These are phyloP conservation scores for Tachystola acroxantha DNA, from an alignment of 2,888 invertebrate species.

Conservation along the genomic window DNA sequence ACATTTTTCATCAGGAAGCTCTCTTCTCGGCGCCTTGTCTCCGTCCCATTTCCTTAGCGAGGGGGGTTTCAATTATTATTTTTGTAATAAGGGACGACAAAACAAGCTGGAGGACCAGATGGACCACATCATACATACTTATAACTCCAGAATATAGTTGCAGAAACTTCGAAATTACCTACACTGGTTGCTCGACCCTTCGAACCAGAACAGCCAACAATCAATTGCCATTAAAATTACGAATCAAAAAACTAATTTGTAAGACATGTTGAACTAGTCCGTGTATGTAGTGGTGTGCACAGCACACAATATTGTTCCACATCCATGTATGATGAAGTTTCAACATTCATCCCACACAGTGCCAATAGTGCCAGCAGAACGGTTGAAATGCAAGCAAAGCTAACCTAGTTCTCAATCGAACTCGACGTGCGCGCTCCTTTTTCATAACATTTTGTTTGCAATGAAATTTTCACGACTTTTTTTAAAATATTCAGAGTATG, in stretches of 20 bases:
- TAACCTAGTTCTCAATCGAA: slow-evolving; percentile 4
- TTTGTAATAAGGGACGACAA: too few relatives aligned
- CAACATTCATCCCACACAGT: not conserved
- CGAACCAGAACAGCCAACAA: too few relatives aligned
- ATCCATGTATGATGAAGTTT: not conserved
- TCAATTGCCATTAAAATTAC: too few relatives aligned
- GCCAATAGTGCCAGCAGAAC: slow-evolving; percentile 1
- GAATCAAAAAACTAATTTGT: too few relatives aligned
- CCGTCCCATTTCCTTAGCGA: slow-evolving; percentile 25
- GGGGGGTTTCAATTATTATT: slow-evolving; percentile 17
- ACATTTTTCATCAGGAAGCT: slow-evolving; percentile 44
- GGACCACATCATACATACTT: too few relatives aligned
- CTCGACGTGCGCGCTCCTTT: not conserved
- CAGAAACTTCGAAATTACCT: too few relatives aligned
- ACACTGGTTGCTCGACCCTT: too few relatives aligned
- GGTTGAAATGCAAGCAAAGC: slow-evolving; percentile 1
- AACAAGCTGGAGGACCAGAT: too few relatives aligned
- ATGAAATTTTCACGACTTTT: not conserved
- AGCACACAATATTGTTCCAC: not conserved
- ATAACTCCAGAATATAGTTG: too few relatives aligned
- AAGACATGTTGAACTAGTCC: too few relatives aligned
- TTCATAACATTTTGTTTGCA: not conserved
- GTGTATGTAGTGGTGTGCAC: too few relatives aligned
- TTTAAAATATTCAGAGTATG: too few relatives aligned
- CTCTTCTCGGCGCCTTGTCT: slow-evolving; percentile 28